phyloP scores from a whole-genome alignment of 1,140 invertebrate genomes.

The Leucophenga varia region DNA sequence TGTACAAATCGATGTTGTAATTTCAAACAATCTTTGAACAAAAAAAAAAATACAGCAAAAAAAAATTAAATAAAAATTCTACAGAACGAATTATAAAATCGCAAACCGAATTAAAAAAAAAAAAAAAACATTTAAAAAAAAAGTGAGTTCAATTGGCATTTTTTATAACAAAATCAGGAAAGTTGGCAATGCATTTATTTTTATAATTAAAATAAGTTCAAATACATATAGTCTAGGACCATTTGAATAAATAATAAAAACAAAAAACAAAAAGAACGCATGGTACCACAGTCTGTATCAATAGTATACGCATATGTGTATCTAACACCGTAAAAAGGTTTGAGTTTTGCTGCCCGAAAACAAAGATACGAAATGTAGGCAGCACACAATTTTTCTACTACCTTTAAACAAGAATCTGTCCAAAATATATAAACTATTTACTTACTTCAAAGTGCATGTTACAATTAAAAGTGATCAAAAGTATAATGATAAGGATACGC shows the following conservation, averaged over 20 bases:
- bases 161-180: too few relatives aligned
- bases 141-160: slow-evolving; percentile 57
- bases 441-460: neutral
- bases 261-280: neutral
- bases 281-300: slow-evolving; percentile 17
- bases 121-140: slow-evolving; percentile 13
- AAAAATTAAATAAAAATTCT: slow-evolving; percentile 32
- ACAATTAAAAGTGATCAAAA: too few relatives aligned
- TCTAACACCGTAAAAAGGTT: slow-evolving; percentile 55
- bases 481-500: too few relatives aligned
- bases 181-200: slow-evolving; percentile 43
- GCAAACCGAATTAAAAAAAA: slow-evolving; percentile 26
- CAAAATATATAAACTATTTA: slow-evolving; percentile 30
- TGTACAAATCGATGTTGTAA: slow-evolving; percentile 53
- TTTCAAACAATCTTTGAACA: too few relatives aligned
- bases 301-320: slow-evolving; percentile 30
- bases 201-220: too few relatives aligned
- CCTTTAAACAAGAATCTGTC: slow-evolving; percentile 57
- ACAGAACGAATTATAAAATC: slow-evolving; percentile 38
- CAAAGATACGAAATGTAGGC: slow-evolving; percentile 27
- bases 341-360: slow-evolving; percentile 34
- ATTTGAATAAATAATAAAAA: too few relatives aligned
- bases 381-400: slow-evolving; percentile 52
- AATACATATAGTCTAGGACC: too few relatives aligned
- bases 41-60: too few relatives aligned